phyloP scores from a whole-genome alignment of 1,140 invertebrate species.

The Homarus americanus region DNA sequence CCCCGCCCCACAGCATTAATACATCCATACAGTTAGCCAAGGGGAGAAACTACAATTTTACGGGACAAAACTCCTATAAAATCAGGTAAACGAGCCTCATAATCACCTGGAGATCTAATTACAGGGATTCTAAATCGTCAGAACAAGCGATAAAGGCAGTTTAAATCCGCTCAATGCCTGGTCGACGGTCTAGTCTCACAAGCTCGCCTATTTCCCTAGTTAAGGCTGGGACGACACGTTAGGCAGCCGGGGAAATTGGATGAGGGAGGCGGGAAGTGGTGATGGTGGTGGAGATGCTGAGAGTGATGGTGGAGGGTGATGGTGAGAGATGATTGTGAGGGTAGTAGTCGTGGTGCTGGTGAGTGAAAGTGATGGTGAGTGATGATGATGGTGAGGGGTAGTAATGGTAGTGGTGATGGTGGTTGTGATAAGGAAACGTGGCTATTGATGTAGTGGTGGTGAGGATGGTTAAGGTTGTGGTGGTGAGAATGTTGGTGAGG shows the following conservation, averaged over 20 bases:
- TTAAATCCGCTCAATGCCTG: too few species aligned
- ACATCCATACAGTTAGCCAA: too few species aligned
- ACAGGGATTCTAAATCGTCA: not conserved
- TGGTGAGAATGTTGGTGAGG: not conserved
- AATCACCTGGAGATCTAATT: not conserved
- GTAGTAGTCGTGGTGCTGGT: not conserved
- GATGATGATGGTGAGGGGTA: too few species aligned
- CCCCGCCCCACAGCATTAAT: too few species aligned
- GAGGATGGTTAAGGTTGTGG: not conserved
- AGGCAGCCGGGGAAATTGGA: conserved; percentile 3
- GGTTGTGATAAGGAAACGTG: not conserved
- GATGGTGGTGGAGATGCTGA: too few species aligned
- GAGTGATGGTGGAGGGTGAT: too few species aligned
- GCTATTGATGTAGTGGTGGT: not conserved
- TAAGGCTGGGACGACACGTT: not conserved
- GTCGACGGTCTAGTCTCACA: too few species aligned
- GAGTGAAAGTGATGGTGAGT: not conserved
- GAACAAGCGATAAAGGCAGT: not conserved
- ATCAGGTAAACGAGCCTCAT: not conserved
- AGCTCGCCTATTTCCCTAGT: not conserved
- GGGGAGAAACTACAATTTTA: too few species aligned
- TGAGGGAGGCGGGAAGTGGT: not conserved
- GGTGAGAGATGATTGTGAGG: too few species aligned
- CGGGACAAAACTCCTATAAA: too few species aligned
- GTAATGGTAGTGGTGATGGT: not conserved